A percentile compares a stretch with the other conserved stretches of the same genome.
Conservation (phyloP, 2,888 invertebrate species). For the Liopterus haemorrhoidalis region DNA sequence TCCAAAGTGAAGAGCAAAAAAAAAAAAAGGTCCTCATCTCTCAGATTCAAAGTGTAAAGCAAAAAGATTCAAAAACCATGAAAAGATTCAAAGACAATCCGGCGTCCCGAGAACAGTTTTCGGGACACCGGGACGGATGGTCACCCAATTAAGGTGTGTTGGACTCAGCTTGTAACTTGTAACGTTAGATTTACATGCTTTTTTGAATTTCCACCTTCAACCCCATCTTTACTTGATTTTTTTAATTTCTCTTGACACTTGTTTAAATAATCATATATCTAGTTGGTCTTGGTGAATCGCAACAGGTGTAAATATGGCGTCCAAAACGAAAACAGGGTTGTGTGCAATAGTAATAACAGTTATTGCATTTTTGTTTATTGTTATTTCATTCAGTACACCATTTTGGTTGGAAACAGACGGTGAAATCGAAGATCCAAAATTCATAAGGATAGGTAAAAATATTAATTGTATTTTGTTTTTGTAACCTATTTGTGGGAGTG, state of each 20-base stretch:
- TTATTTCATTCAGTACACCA: slow-evolving; percentile 79
- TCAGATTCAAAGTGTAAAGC: too few relatives aligned
- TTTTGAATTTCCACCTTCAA: not conserved
- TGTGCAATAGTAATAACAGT: slow-evolving; percentile 61
- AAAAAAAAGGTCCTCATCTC: too few relatives aligned
- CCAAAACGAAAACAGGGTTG: slow-evolving; percentile 60
- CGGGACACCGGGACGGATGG: too few relatives aligned
- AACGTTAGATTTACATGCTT: too few relatives aligned
- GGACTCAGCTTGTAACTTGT: too few relatives aligned
- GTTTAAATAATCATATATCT: not conserved
- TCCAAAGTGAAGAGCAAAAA: too few relatives aligned
- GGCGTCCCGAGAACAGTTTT: too few relatives aligned
- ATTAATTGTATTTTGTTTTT: too few relatives aligned
- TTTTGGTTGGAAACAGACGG: slow-evolving; percentile 85
- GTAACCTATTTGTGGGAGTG: slow-evolving; percentile 35
- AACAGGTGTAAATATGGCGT: slow-evolving; percentile 44
- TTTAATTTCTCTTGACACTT: not conserved
- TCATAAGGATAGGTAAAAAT: slow-evolving; percentile 74
- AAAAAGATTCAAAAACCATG: too few relatives aligned
- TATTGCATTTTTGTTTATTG: slow-evolving; percentile 62
- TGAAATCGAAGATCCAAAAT: slow-evolving; percentile 67
- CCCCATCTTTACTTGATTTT: not conserved
- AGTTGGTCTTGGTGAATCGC: slow-evolving; percentile 15
- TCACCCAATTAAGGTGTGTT: too few relatives aligned
- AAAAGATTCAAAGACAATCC: too few relatives aligned